phyloP scores from a whole-genome alignment of 2,113 vertebrate species.

The Solenodon paradoxus region DNA sequence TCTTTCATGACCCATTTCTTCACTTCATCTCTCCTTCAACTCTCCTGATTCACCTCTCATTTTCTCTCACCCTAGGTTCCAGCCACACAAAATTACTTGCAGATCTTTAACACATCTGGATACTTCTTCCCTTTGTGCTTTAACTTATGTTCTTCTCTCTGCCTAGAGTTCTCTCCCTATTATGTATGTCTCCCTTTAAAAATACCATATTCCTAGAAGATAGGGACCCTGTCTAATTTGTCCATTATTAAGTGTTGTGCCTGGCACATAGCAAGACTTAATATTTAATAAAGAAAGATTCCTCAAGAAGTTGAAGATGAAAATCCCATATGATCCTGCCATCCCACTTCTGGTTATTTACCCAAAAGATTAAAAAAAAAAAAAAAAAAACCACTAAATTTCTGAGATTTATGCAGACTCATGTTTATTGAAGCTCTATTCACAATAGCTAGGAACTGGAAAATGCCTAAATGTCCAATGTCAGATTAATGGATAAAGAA shows the following conservation, averaged over 20 bases:
- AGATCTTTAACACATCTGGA: not conserved
- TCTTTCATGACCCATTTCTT: not conserved
- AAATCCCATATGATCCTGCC: no score
- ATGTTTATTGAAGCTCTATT: no score
- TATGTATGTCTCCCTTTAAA: not conserved
- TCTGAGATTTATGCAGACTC: no score
- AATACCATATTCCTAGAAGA: not conserved
- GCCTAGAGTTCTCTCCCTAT: not conserved
- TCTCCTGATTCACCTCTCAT: not conserved
- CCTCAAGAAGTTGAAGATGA: no score
- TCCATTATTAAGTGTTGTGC: not conserved
- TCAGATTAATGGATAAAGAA: no score
- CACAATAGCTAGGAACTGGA: no score
- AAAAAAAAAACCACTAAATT: no score
- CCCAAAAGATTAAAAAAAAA: no score
- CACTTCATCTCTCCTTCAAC: no score
- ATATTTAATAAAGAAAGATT: not conserved
- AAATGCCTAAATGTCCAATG: no score
- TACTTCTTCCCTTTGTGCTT: not conserved
- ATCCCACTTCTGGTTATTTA: no score
- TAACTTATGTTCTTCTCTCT: not conserved
- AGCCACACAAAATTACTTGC: not conserved
- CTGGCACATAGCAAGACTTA: not conserved
- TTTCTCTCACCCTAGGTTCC: not conserved
- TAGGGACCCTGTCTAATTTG: not conserved